A percentile compares a stretch with the other conserved stretches of the same genome.
phyloP scores from a whole-genome alignment of 2,797 vertebrate genomes.

The Sorex maritimensis region DNA sequence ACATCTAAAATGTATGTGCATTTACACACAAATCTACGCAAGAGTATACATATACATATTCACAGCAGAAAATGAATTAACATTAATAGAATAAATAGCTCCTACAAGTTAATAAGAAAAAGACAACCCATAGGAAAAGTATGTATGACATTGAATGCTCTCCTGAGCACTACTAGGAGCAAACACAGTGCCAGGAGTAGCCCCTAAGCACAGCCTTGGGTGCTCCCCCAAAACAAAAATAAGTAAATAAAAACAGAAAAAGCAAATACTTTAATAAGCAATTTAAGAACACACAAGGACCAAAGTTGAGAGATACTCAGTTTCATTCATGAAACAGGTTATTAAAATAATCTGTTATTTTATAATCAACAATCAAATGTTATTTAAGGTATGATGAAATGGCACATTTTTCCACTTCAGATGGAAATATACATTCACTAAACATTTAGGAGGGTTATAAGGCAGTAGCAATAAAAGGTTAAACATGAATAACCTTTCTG shows the following conservation, averaged over 20 bases:
- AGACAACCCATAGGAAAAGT: conserved; percentile 16
- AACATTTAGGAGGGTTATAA: conserved; percentile 11
- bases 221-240: too few relatives aligned
- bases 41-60: neutral
- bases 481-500: conserved; percentile 40
- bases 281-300: conserved; percentile 47
- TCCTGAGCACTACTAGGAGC: too few relatives aligned
- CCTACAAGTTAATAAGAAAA: conserved; percentile 51
- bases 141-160: too few relatives aligned
- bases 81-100: conserved; percentile 53
- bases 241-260: too few relatives aligned
- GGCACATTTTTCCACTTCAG: conserved; percentile 13
- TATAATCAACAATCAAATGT: conserved; percentile 63
- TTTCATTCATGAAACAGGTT: conserved; percentile 42
- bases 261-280: conserved; percentile 37
- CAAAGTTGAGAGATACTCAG: conserved; percentile 51
- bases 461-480: conserved; percentile 43
- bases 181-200: too few relatives aligned
- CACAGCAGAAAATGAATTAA: conserved; percentile 57
- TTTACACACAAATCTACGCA: conserved; percentile 18
- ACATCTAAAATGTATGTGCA: conserved; percentile 3
- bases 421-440: conserved; percentile 50
- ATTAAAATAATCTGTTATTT: conserved; percentile 36
- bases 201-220: too few relatives aligned
- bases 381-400: conserved; percentile 46